Conservation (phyloP, 2,113 vertebrate species). For the Crypturellus undulatus region DNA sequence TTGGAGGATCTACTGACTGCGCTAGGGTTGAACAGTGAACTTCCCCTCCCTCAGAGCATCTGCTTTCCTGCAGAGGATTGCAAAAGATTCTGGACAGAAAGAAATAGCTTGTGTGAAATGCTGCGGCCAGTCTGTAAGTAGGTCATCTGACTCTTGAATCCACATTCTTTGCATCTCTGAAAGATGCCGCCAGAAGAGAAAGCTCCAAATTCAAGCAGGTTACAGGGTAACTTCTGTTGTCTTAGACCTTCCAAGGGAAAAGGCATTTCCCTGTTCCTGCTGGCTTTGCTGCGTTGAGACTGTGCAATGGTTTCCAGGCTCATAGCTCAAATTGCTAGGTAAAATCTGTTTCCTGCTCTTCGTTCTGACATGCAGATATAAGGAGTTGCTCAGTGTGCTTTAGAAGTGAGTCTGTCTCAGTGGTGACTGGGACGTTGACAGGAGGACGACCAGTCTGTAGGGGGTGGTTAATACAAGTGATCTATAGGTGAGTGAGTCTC, state of each 20-base stretch:
- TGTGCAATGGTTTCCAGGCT: background rate
- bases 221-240: background rate
- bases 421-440: background rate
- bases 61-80: background rate
- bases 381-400: background rate
- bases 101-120: background rate
- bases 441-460: background rate
- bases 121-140: background rate
- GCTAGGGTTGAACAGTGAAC: background rate
- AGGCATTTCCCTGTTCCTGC: background rate
- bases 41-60: background rate
- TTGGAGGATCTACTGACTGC: constrained; percentile 1
- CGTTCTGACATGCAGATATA: background rate
- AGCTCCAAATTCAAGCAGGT: background rate
- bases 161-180: background rate
- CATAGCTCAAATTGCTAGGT: background rate
- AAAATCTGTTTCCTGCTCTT: background rate
- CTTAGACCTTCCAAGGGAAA: background rate
- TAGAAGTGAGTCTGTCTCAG: background rate
- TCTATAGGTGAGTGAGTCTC: background rate
- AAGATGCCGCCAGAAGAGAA: background rate
- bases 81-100: background rate
- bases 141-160: background rate
- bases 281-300: background rate
- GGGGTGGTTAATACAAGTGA: background rate